phyloP scores from a whole-genome alignment of 2,113 vertebrate species.

The Pholis gunnellus region DNA sequence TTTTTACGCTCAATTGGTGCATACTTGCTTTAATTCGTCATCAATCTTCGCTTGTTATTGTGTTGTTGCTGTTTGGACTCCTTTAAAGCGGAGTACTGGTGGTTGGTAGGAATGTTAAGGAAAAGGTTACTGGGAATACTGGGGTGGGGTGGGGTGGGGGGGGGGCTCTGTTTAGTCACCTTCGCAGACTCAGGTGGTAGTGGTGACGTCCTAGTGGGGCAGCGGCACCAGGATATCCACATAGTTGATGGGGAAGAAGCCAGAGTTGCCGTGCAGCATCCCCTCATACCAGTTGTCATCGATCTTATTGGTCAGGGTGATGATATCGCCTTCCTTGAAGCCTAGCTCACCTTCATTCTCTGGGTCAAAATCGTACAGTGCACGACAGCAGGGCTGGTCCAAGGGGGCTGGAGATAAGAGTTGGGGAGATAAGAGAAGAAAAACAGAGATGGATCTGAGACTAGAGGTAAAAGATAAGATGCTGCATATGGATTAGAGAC shows the following conservation, averaged over 20 bases:
- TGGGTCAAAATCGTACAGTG: slow-evolving; percentile 97
- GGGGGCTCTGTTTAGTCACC: slow-evolving; percentile 39
- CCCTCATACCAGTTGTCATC: slow-evolving; percentile 99
- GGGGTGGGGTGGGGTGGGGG: neutral
- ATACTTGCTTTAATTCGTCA: slow-evolving; percentile 28
- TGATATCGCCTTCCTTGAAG: slow-evolving; percentile 98
- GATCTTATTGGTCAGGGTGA: slow-evolving; percentile 98
- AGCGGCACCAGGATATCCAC: slow-evolving; percentile 97
- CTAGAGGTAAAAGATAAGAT: neutral
- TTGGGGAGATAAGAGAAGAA: neutral
- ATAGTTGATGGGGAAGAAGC: slow-evolving; percentile 99
- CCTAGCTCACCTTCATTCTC: slow-evolving; percentile 98
- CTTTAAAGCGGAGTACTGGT: slow-evolving; percentile 52
- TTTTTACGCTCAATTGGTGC: slow-evolving; percentile 44
- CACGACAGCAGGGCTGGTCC: slow-evolving; percentile 97
- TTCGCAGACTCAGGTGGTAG: slow-evolving; percentile 31
- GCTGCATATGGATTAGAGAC: slow-evolving; percentile 21
- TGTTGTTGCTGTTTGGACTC: slow-evolving; percentile 57
- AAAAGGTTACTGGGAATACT: slow-evolving; percentile 56
- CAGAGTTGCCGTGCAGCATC: slow-evolving; percentile 96
- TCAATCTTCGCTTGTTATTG: slow-evolving; percentile 29
- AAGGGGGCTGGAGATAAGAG: slow-evolving; percentile 82
- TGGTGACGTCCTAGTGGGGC: slow-evolving; percentile 88
- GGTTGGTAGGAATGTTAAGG: slow-evolving; percentile 67
- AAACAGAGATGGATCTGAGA: neutral